phyloP scores from a whole-genome alignment of 1,140 invertebrate genomes.

The Ceratoteleas bidentatus region DNA sequence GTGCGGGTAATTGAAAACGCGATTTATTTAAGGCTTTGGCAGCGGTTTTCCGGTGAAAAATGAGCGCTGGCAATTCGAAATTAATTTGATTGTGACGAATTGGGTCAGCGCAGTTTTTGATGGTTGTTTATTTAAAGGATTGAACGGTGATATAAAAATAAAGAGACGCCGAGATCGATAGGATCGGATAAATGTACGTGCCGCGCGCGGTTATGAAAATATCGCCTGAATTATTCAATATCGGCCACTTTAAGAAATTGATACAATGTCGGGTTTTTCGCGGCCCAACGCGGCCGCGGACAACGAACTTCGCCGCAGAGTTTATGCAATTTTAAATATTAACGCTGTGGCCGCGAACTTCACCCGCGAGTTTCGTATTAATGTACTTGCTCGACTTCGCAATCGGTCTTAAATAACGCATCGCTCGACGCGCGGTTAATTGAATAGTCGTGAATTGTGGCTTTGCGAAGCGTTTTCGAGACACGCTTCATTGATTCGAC shows the following conservation, averaged over 20 bases:
- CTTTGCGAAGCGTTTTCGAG: too few relatives aligned
- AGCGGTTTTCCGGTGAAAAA: conserved; percentile 3
- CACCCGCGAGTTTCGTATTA: background rate
- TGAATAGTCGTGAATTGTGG: too few relatives aligned
- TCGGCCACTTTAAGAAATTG: too few relatives aligned
- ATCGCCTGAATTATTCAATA: too few relatives aligned
- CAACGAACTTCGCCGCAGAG: background rate
- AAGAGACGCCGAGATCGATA: too few relatives aligned
- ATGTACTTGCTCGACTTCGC: background rate
- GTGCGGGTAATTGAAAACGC: conserved; percentile 31
- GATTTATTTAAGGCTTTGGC: conserved; percentile 20
- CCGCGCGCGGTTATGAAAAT: too few relatives aligned
- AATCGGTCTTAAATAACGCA: conserved; percentile 3
- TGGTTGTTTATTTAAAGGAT: background rate
- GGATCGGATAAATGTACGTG: too few relatives aligned
- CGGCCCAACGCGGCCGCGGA: too few relatives aligned
- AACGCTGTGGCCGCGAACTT: background rate
- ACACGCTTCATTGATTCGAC: too few relatives aligned
- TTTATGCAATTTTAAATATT: conserved; percentile 2
- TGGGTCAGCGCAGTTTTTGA: background rate
- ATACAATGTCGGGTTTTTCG: too few relatives aligned
- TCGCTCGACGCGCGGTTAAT: too few relatives aligned
- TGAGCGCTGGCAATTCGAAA: conserved; percentile 8
- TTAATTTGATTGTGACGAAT: conserved; percentile 11
- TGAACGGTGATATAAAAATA: background rate